Percentiles rank a stretch among this genome's conserved stretches.
Evolutionary conservation across 2,113 vertebrate species (phyloP).

Genomic region (Zosterops pallidus): DNA sequence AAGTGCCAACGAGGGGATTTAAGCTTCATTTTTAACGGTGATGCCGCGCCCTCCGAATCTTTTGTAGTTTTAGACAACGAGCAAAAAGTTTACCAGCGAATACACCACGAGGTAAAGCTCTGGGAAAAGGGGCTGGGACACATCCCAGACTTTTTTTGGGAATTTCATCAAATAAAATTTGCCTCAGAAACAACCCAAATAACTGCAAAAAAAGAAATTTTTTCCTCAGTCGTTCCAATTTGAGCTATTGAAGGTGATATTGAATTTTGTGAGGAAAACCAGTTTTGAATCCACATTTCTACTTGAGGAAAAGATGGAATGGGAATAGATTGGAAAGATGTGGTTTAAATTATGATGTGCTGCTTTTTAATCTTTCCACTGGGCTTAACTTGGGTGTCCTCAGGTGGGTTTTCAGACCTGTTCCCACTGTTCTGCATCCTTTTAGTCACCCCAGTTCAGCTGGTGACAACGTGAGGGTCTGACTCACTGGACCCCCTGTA

Average conservation of each 20-base stretch:
- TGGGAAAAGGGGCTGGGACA: not conserved
- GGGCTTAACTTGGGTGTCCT: not conserved
- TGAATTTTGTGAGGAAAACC: fast-evolving
- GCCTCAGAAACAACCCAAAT: not conserved
- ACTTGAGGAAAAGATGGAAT: not conserved
- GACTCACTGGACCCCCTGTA: not conserved
- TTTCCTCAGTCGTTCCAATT: not conserved
- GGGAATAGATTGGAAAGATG: not conserved
- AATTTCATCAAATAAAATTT: not conserved
- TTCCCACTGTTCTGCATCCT: not conserved
- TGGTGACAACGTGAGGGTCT: not conserved
- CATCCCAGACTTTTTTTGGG: not conserved
- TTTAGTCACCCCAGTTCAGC: not conserved
- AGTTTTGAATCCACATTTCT: not conserved
- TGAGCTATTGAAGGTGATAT: fast-evolving
- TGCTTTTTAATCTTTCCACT: not conserved
- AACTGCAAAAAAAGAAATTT: not conserved
- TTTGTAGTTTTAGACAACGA: slow-evolving; percentile 99
- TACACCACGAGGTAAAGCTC: slow-evolving; percentile 90
- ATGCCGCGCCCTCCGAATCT: slow-evolving; percentile 91
- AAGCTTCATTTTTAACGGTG: slow-evolving; percentile 98
- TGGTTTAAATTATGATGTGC: not conserved
- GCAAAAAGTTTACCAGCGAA: slow-evolving; percentile 98
- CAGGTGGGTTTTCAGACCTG: not conserved
- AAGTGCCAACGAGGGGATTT: slow-evolving; percentile 98